Evolutionary conservation across 2,888 invertebrate genomes (phyloP).

Genomic region (Phrixothrix hirtus): DNA sequence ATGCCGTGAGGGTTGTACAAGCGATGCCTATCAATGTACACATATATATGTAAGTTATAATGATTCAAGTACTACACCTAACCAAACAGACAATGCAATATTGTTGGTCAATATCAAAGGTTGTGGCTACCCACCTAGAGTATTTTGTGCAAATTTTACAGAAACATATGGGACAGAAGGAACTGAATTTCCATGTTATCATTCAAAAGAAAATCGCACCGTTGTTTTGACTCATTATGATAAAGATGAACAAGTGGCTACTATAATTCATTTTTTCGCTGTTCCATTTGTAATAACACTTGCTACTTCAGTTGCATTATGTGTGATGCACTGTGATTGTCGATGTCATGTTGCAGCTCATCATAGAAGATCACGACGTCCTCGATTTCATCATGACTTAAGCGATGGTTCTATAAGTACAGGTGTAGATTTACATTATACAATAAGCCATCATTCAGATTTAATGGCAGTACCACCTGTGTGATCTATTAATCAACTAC

Average conservation of each 20-base stretch:
- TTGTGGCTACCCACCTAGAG: slow-evolving; percentile 79
- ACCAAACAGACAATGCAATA: slow-evolving; percentile 59
- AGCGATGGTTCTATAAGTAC: slow-evolving; percentile 75
- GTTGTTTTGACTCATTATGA: slow-evolving; percentile 85
- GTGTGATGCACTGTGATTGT: slow-evolving; percentile 87
- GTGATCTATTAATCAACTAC: slow-evolving; percentile 32
- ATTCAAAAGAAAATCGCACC: slow-evolving; percentile 77
- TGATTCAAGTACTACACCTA: slow-evolving; percentile 46
- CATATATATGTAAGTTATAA: slow-evolving; percentile 67
- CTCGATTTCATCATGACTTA: slow-evolving; percentile 64
- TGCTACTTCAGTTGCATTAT: slow-evolving; percentile 81
- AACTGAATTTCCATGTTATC: slow-evolving; percentile 67
- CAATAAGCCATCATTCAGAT: slow-evolving; percentile 54
- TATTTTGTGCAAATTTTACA: slow-evolving; percentile 77
- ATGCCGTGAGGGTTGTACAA: slow-evolving; percentile 80
- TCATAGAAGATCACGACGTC: slow-evolving; percentile 66
- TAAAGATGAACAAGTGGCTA: slow-evolving; percentile 78
- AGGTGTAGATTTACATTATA: slow-evolving; percentile 67
- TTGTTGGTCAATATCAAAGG: slow-evolving; percentile 81
- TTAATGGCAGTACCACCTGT: slow-evolving; percentile 52
- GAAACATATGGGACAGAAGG: slow-evolving; percentile 71
- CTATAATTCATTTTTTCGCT: slow-evolving; percentile 82
- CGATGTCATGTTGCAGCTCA: slow-evolving; percentile 69
- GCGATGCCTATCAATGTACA: slow-evolving; percentile 71
- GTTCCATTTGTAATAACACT: slow-evolving; percentile 83